Base-by-base conservation (phyloP, 2,113 vertebrate species). In the Limnothrissa miodon region DNA sequence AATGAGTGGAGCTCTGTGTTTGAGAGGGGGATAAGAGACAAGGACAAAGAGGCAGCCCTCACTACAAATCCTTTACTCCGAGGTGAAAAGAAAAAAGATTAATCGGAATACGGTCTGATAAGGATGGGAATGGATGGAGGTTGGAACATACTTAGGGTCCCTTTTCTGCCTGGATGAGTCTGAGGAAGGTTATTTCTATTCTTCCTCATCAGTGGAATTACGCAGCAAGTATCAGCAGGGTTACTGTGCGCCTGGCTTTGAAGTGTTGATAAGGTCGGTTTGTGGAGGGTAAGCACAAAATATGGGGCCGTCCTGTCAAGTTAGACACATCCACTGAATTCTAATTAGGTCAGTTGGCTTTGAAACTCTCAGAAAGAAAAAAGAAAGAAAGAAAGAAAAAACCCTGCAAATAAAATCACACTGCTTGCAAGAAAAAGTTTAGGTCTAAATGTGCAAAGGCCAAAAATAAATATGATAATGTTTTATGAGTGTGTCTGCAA, bases 181-280 rank as follows among this genome's bases (percentile, higher is more conserved):
- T 36, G 9, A 17, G 66, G 66, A 74, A 74, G 33, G 66, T 33
- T 4, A 1, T 15, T 36, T 74, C 66, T 36, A 13, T 74, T 74
- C 33, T 74, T 15, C 33, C 66, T 74, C 66, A 74, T 74, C 66
- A 74, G 29, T 33, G 17, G 15, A 74, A 74, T 74, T 36, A 11
- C 13, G 66, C 29, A 29, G 25, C 33, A 5, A 74, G 29, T 74
- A 74, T 74, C 29, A 36, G 66, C 66, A 36, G 66, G 3, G 33
- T 36, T 19, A 3, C 1, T 17, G 62, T 15, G 66, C 10, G 11
- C 29, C 33, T 74, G 66, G 29, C 66, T 74, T 74, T 74, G 66
- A 74, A 74, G 66, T 74, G 66, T 33, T 36, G 66, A 74, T 62
- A 29, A 62, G 29, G 66, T 33, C 66, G 66, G 25, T 74, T 74